Evolutionary conservation across 2,113 vertebrate species (phyloP).

Genomic region (Tragulus kanchil): DNA sequence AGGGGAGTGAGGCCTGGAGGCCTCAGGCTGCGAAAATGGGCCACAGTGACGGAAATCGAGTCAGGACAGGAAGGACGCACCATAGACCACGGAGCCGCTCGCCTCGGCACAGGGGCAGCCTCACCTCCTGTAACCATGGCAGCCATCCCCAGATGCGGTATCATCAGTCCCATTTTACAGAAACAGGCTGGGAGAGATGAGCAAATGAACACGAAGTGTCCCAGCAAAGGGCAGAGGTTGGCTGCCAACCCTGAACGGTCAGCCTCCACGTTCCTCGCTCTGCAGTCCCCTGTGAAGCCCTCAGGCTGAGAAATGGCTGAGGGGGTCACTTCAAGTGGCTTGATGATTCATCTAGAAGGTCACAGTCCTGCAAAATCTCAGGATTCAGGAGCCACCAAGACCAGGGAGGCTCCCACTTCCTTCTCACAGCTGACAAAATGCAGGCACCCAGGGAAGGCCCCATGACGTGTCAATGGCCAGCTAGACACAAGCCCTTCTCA

Average conservation of each 20-base stretch:
- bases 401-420: background rate
- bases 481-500: background rate
- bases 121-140: background rate
- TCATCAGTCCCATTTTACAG: background rate
- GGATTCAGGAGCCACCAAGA: background rate
- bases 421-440: background rate
- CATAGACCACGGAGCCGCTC: background rate
- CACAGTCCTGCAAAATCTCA: background rate
- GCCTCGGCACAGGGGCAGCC: background rate
- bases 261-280: background rate
- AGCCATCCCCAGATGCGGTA: background rate
- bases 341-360: background rate
- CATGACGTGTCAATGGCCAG: background rate
- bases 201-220: slow-evolving; percentile 12
- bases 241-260: background rate
- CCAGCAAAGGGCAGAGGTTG: background rate
- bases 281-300: background rate
- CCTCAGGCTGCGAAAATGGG: slow-evolving; percentile 22
- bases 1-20: background rate
- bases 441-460: background rate
- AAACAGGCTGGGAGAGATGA: slow-evolving; percentile 12
- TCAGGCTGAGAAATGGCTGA: background rate
- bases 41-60: background rate
- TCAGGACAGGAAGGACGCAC: background rate
- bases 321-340: background rate